phyloP scores from a whole-genome alignment of 2,113 vertebrate genomes.

The Lathamus discolor region DNA sequence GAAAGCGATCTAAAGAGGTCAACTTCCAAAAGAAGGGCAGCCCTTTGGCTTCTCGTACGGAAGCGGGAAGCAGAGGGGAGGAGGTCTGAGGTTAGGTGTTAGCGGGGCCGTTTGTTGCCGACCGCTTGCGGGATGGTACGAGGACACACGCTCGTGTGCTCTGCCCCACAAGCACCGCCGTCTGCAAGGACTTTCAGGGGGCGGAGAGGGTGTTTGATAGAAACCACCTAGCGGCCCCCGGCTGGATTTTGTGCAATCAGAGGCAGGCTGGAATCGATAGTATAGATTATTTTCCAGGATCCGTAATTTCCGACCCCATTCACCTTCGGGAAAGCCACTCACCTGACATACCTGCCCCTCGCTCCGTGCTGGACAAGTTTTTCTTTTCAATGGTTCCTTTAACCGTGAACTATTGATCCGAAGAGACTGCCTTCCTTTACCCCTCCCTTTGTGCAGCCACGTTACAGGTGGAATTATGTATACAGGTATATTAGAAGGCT shows the following conservation, averaged over 20 bases:
- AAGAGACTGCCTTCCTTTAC: not conserved
- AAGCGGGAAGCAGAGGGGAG: not conserved
- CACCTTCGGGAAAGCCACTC: not conserved
- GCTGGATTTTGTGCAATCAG: not conserved
- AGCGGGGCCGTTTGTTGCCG: not conserved
- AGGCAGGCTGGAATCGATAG: not conserved
- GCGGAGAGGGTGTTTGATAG: not conserved
- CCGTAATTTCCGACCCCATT: fast-evolving
- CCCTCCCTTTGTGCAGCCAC: not conserved
- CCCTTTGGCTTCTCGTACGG: not conserved
- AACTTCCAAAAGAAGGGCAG: not conserved
- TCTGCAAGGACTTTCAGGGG: not conserved
- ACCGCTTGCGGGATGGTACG: not conserved
- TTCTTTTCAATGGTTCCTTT: not conserved
- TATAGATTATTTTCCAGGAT: not conserved
- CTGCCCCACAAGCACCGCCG: not conserved
- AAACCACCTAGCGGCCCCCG: not conserved
- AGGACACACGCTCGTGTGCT: not conserved
- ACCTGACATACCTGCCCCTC: not conserved
- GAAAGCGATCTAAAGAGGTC: conserved; percentile 41
- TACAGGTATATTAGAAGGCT: not conserved
- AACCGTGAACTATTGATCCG: not conserved
- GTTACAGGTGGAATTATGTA: conserved; percentile 32
- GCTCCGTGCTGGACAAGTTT: fast-evolving
- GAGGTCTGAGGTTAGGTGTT: not conserved